These are phyloP conservation scores for Serilophus lunatus DNA, from an alignment of 2,113 vertebrate species.

Conservation along the genomic window DNA sequence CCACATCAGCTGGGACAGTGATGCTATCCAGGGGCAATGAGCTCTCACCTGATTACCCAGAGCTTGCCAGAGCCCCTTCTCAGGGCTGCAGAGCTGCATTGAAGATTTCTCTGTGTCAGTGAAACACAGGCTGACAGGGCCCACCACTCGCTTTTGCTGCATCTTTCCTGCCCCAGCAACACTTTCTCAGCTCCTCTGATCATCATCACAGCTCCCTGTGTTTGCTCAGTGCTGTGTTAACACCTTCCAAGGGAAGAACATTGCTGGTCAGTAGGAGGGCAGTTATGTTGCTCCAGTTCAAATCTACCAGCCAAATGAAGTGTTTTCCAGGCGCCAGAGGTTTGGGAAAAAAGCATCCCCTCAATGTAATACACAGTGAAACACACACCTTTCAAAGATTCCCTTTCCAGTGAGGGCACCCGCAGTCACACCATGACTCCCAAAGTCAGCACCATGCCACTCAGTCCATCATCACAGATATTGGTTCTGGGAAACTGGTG, in stretches of 20 bases:
- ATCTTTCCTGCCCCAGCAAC: background rate
- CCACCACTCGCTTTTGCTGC: background rate
- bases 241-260: background rate
- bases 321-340: background rate
- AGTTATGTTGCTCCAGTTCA: background rate
- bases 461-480: background rate
- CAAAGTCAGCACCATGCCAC: background rate
- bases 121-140: background rate
- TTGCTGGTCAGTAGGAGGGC: fast-evolving
- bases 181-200: background rate
- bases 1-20: background rate
- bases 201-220: background rate
- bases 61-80: background rate
- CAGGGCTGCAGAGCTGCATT: background rate
- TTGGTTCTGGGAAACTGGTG: background rate
- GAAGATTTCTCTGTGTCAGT: background rate
- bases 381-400: background rate
- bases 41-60: background rate
- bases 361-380: background rate
- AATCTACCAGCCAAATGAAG: background rate
- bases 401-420: background rate
- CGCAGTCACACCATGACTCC: background rate
- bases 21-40: fast-evolving
- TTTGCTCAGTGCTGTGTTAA: background rate
- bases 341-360: background rate